A percentile compares a stretch with the other conserved stretches of the same genome.
Evolutionary conservation across 2,113 vertebrate genomes (phyloP).

Genomic region (Heptranchias perlo): DNA sequence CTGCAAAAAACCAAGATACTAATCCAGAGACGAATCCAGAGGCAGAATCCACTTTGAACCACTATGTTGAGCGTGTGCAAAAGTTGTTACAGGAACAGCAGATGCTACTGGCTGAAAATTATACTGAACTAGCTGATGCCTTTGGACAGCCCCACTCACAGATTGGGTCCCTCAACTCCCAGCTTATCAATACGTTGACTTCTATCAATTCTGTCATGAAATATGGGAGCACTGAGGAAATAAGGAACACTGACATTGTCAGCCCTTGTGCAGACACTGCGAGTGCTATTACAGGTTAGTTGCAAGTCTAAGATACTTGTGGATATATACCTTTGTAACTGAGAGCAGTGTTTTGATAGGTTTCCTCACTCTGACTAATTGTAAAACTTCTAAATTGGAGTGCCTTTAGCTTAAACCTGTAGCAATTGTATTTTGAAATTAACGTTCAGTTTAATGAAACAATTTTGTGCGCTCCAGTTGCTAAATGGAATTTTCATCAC

Average conservation of each 20-base stretch:
- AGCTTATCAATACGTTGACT: slow-evolving; percentile 84
- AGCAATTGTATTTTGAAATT: not conserved
- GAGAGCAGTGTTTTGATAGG: not conserved
- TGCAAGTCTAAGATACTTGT: not conserved
- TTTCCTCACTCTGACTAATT: not conserved
- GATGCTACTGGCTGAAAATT: slow-evolving; percentile 86
- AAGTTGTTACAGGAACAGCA: slow-evolving; percentile 91
- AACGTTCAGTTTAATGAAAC: not conserved
- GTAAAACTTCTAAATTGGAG: not conserved
- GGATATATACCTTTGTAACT: not conserved
- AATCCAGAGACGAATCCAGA: slow-evolving; percentile 51
- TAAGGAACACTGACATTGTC: slow-evolving; percentile 55
- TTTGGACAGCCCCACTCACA: slow-evolving; percentile 86
- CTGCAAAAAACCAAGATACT: slow-evolving; percentile 44
- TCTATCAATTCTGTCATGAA: slow-evolving; percentile 90
- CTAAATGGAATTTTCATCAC: not conserved
- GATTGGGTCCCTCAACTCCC: slow-evolving; percentile 85
- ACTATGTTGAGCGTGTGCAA: slow-evolving; percentile 88
- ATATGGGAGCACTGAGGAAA: slow-evolving; percentile 69
- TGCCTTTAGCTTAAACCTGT: not conserved
- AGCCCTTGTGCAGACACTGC: slow-evolving; percentile 47
- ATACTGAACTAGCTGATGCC: slow-evolving; percentile 85
- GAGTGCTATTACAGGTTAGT: slow-evolving; percentile 49
- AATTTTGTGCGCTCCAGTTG: not conserved
- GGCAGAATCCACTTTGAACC: slow-evolving; percentile 60